These are phyloP conservation scores for Serilophus lunatus DNA, from an alignment of 2,113 vertebrate genomes.

Conservation along the genomic window DNA sequence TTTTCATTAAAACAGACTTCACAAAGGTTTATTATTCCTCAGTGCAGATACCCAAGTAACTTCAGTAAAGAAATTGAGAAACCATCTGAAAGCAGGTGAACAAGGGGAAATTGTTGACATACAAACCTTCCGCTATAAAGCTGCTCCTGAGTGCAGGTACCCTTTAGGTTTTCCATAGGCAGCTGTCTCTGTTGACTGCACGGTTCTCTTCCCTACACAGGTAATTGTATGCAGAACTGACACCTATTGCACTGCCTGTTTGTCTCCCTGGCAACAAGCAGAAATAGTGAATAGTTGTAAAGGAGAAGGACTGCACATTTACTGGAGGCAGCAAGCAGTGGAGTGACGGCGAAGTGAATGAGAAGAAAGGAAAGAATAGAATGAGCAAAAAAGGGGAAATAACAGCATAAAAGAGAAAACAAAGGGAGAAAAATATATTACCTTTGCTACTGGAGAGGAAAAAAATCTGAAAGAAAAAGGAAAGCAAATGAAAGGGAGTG, in stretches of 20 bases:
- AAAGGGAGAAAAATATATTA: neutral
- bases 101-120: neutral
- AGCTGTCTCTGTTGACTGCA: neutral
- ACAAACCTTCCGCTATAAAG: neutral
- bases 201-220: neutral
- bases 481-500: neutral
- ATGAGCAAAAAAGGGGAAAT: neutral
- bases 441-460: neutral
- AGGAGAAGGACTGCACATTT: neutral
- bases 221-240: constrained; percentile 26
- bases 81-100: neutral
- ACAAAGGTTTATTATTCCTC: neutral
- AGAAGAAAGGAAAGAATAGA: neutral
- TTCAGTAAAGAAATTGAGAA: neutral
- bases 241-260: constrained; percentile 26
- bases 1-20: neutral
- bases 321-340: neutral
- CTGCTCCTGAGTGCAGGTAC: neutral
- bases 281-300: neutral
- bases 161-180: neutral
- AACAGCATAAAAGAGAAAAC: neutral
- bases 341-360: neutral
- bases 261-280: constrained; percentile 53
- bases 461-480: neutral
- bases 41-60: neutral